Evolutionary conservation across 2,113 vertebrate genomes (phyloP), one percentile per base, ranked within the genome.

Genomic region (Seriola aureovittata): DNA sequence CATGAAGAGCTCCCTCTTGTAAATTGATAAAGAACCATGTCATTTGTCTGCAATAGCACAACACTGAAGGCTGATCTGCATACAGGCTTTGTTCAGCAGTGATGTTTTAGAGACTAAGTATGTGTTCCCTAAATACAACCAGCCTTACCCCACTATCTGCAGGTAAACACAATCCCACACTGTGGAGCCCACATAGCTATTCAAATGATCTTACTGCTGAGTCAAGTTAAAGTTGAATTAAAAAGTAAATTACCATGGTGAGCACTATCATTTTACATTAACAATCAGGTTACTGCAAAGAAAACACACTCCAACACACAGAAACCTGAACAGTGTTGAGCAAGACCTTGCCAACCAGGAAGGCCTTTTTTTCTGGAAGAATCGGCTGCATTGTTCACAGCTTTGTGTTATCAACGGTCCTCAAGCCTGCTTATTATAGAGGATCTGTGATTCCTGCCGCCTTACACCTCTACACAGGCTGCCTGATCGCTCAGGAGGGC

Each of bases 211-310:
- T 44, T 64, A 57, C 44, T 66, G 82, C 71, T 65, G 82, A 92
- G 82, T 90, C 79, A 66, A 46, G 64, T 62, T 89, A 59, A 89
- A 92, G 69, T 55, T 77, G 78, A 90, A 78, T 79, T 82, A 59
- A 66, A 88, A 74, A 67, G 71, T 69, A 80, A 88, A 90, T 85
- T 75, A 82, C 65, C 52, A 72, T 50, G 25, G 50, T 4, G 66
- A 75, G 65, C 16, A 48, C 79, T 85, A 88, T 93, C 90, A 82
- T 82, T 83, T 91, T 89, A 92, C 91, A 85, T 79, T 80, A 84
- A 89, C 85, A 89, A 76, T 90, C 83, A 44, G 79, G 80, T 92
- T 86, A 77, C 76, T 74, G 76, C 72, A 82, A 80, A 71, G 55
- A 85, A 91, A 84, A 76, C 55, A 83, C 67, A 87, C 48, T n/a